These are phyloP conservation scores for Thunnus maccoyii DNA, from an alignment of 2,113 vertebrate genomes.

Conservation along the genomic window DNA sequence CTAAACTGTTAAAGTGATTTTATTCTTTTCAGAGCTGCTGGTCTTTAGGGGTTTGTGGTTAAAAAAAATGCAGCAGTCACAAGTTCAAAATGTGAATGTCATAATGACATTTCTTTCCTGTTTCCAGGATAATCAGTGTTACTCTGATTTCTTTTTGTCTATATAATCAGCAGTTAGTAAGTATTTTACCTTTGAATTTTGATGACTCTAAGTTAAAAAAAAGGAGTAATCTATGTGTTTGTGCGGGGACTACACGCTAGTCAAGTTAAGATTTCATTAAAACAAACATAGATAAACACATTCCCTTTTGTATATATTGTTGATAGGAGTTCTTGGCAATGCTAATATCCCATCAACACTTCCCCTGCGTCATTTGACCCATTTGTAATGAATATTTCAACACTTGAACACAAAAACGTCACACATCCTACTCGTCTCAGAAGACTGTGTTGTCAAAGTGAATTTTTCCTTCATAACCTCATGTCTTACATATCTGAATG, in stretches of 20 bases:
- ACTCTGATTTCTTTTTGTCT: not conserved
- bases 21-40: slow-evolving; percentile 16
- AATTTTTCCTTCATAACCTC: no score
- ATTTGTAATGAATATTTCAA: not conserved
- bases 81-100: slow-evolving; percentile 19
- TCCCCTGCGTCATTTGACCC: not conserved
- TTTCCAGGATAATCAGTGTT: slow-evolving; percentile 1
- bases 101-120: slow-evolving; percentile 9
- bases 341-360: not conserved
- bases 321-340: not conserved
- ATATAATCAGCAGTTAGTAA: not conserved
- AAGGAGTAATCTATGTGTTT: not conserved
- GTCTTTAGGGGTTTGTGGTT: slow-evolving; percentile 44
- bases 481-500: not conserved
- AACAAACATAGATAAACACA: not conserved
- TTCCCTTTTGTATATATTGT: not conserved
- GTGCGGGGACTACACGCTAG: not conserved
- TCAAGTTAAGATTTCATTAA: no score
- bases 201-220: not conserved
- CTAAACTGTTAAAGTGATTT: slow-evolving; percentile 58
- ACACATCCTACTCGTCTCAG: no score
- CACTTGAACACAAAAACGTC: not conserved
- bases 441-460: no score
- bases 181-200: not conserved
- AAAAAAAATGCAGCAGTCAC: slow-evolving; percentile 31